Evolutionary conservation across 2,113 vertebrate species (phyloP), one percentile per base, ranked within the genome.

Genomic region (Bostrychus sinensis): DNA sequence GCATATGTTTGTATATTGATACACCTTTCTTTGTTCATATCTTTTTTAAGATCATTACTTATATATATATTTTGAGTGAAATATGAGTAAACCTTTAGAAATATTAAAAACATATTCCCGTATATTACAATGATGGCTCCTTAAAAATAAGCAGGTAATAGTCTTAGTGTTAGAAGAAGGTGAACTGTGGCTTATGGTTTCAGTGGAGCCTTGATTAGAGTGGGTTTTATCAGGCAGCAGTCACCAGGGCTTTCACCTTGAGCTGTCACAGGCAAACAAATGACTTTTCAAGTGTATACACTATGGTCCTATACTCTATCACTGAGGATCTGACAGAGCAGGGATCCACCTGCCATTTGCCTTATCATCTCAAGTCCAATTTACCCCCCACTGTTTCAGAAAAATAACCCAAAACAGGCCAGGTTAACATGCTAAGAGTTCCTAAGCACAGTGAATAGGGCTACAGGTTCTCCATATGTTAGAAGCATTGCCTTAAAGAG

Each of bases 221-320:
- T 75, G 70, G 22, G 7, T 83, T 90, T 89, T 81, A 86, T 88
- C 80, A 78, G 77, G 58, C 51, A 56, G 57, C 70, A 68, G 76
- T 88, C 45, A 16, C 77, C 68, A 73, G 46, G 72, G 75, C 39
- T 90, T 89, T 86, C 77, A 91, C 91, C 90, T 90, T 89, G 84
- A 88, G 84, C 83, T 86, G 86, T 70, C 82, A 68, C 12, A 58
- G 81, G 80, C 78, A 88, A 88, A 90, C 87, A 90, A 87, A 89
- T 83, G 19, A 72, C 65, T 71, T 90, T 88, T 85, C 84, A 86
- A 89, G 62, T 70, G 64, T 56, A 63, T 36, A 63, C 65, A 73
- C 61, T 22, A 25, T 22, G 25, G 70, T 62, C 23, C 42, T 53
- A 17, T 36, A 5, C 39, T 19, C 50, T 46, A 26, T 17, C 55